These are phyloP conservation scores for Nycticorax nycticorax DNA, from an alignment of 2,113 vertebrate genomes.

Conservation along the genomic window DNA sequence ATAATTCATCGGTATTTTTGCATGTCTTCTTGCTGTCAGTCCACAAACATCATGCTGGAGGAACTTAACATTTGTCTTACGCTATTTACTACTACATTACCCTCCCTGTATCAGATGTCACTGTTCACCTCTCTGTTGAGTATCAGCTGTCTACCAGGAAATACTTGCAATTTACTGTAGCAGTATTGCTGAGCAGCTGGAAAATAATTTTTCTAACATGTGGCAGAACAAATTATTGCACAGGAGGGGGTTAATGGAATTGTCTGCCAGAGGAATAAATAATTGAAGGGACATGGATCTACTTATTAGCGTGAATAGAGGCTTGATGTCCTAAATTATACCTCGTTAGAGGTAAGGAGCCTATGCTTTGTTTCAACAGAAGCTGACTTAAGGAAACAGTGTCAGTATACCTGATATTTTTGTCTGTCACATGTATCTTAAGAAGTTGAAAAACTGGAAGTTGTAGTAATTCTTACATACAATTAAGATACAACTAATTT, in stretches of 20 bases:
- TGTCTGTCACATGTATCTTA: background rate
- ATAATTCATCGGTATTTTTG: constrained; percentile 40
- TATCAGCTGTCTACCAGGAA: constrained; percentile 47
- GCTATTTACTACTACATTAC: constrained; percentile 20
- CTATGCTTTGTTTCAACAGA: constrained; percentile 17
- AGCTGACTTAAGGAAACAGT: constrained; percentile 23
- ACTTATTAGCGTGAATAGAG: constrained; percentile 65
- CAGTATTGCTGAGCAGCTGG: constrained; percentile 57
- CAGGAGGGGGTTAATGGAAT: constrained; percentile 72
- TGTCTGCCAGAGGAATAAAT: constrained; percentile 69
- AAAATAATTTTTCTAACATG: constrained; percentile 69
- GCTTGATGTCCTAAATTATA: constrained; percentile 69
- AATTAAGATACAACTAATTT: background rate
- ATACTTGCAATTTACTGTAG: constrained; percentile 28
- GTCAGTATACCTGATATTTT: constrained; percentile 20
- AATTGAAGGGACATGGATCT: constrained; percentile 64
- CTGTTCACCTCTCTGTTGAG: constrained; percentile 39
- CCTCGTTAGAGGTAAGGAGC: constrained; percentile 61
- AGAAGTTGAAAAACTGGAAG: background rate
- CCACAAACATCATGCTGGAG: background rate
- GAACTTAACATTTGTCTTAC: constrained; percentile 21
- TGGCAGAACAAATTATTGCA: constrained; percentile 74
- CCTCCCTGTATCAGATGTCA: background rate
- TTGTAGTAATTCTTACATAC: background rate
- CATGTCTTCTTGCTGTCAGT: background rate